These are phyloP conservation scores for Holothuria scabra DNA, from an alignment of 53 echinoderm and acorn worm genomes.

Conservation along the genomic window DNA sequence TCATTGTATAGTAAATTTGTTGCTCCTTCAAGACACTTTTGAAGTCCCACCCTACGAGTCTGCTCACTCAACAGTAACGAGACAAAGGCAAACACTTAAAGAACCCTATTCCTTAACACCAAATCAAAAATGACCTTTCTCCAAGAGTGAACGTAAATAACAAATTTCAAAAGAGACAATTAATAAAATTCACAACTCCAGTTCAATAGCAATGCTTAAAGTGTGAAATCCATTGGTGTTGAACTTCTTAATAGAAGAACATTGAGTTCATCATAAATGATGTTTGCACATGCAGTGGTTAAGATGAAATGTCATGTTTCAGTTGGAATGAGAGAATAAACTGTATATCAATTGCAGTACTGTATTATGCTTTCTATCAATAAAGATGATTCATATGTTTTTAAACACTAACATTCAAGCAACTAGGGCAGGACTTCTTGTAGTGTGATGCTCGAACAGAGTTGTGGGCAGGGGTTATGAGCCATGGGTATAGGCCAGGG, in stretches of 20 bases:
- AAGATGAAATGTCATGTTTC: too few species aligned
- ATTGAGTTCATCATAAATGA: too few species aligned
- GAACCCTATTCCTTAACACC: not conserved
- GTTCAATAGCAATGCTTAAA: not conserved
- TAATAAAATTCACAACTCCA: constrained; percentile 16
- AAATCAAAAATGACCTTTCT: constrained; percentile 20
- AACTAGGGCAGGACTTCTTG: too few species aligned
- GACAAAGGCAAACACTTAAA: not conserved
- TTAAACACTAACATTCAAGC: too few species aligned
- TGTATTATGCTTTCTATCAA: too few species aligned
- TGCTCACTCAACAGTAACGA: constrained; percentile 33
- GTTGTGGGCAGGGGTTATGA: too few species aligned
- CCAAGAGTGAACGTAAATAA: constrained; percentile 16
- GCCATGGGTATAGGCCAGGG: too few species aligned
- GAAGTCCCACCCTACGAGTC: constrained; percentile 29
- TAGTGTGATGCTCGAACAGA: too few species aligned
- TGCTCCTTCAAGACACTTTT: constrained; percentile 25
- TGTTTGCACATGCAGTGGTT: too few species aligned
- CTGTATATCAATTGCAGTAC: too few species aligned
- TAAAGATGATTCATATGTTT: too few species aligned
- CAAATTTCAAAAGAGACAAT: not conserved
- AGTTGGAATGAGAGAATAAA: too few species aligned
- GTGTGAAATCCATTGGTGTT: constrained; percentile 13
- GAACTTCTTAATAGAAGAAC: not conserved
- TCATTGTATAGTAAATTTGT: not conserved